Percentiles rank a stretch among this genome's conserved stretches.
Conservation (phyloP, 2,888 invertebrate species). For the Antheraea assamensis region DNA sequence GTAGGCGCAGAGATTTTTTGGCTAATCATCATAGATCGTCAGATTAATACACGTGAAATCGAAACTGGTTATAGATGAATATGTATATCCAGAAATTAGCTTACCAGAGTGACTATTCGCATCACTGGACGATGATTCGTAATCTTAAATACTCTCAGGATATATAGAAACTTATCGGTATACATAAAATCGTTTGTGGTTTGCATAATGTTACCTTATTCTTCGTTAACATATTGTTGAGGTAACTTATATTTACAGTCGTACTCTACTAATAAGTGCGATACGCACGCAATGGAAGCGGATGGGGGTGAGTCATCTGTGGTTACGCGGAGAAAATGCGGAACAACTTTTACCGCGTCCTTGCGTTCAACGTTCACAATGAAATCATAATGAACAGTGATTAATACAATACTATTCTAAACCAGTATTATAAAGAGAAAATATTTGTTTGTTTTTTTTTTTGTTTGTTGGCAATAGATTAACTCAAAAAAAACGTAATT, state of each 20-base stretch:
- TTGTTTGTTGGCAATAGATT: too few species aligned
- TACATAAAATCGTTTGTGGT: not conserved
- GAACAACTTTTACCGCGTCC: conserved; percentile 32
- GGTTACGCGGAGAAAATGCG: conserved; percentile 26
- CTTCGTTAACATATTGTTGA: not conserved
- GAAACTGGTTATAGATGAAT: too few species aligned
- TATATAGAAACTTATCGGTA: not conserved
- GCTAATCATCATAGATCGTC: too few species aligned
- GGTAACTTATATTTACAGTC: not conserved
- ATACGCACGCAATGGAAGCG: not conserved
- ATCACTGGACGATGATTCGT: too few species aligned
- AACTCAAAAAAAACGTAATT: too few species aligned
- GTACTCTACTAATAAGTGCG: not conserved
- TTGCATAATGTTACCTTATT: not conserved
- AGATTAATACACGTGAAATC: too few species aligned
- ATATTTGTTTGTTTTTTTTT: too few species aligned
- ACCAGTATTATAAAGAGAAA: too few species aligned
- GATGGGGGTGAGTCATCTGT: conserved; percentile 19
- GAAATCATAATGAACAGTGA: not conserved
- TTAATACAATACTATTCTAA: not conserved
- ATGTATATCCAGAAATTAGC: too few species aligned
- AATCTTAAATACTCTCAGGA: too few species aligned
- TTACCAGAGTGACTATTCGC: too few species aligned
- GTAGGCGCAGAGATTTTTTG: too few species aligned
- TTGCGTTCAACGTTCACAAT: conserved; percentile 24